Percentiles rank a stretch among this genome's conserved stretches.
Conservation (phyloP, 2,888 invertebrate genomes). For the Drosophila yooni region DNA sequence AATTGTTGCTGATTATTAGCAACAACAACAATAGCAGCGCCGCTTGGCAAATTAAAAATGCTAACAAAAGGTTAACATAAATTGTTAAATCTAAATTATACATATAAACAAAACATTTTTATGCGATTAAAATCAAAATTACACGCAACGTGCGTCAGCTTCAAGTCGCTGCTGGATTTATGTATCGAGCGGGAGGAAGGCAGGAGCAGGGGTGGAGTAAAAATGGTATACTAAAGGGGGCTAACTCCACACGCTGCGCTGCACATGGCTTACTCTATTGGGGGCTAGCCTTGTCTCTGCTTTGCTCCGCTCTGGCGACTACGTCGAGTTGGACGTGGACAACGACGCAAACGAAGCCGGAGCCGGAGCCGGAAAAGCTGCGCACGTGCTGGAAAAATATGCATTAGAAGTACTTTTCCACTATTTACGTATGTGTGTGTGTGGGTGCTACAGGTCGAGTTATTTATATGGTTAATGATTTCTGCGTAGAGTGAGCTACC, state of each 20-base stretch:
- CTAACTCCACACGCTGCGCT: constrained; percentile 65
- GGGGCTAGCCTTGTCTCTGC: constrained; percentile 60
- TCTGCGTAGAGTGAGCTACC: constrained; percentile 51
- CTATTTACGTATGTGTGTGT: constrained; percentile 4
- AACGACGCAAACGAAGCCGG: constrained; percentile 15
- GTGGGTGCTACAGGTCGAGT: constrained; percentile 44
- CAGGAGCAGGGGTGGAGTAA: background rate
- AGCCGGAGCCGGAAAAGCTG: constrained; percentile 71
- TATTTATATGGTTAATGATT: constrained; percentile 58
- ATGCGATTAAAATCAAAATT: constrained; percentile 83
- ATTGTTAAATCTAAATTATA: constrained; percentile 80
- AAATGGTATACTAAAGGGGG: background rate
- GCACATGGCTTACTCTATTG: constrained; percentile 50
- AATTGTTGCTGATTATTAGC: constrained; percentile 79
- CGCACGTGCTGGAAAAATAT: constrained; percentile 81
- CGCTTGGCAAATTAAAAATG: constrained; percentile 71
- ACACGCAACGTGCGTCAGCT: constrained; percentile 83
- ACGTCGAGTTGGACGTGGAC: constrained; percentile 44
- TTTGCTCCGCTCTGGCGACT: constrained; percentile 52
- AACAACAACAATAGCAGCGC: constrained; percentile 13
- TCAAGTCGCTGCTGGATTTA: constrained; percentile 36
- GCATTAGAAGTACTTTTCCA: constrained; percentile 58
- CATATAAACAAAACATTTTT: constrained; percentile 80
- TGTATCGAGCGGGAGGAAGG: background rate
- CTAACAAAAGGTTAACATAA: constrained; percentile 81